Conservation (phyloP, 2,888 invertebrate species). For the Diloba caeruleocephala region DNA sequence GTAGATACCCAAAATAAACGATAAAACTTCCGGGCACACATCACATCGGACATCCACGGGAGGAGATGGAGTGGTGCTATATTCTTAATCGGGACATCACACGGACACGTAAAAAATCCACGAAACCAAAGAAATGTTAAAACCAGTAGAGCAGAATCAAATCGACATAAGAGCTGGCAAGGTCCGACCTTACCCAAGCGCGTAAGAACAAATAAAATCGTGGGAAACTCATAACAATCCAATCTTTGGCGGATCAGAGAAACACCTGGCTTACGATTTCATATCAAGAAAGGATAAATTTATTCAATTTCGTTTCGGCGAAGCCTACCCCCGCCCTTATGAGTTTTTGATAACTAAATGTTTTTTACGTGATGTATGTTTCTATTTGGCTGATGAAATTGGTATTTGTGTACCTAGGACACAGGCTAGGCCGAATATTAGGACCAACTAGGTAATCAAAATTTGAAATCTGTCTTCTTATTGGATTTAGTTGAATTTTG, state of each 20-base stretch:
- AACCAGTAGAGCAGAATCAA: constrained; percentile 17
- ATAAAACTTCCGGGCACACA: too few relatives aligned
- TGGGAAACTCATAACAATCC: constrained; percentile 51
- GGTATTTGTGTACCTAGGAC: constrained; percentile 3
- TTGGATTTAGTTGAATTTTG: constrained; percentile 18
- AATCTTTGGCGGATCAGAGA: constrained; percentile 57
- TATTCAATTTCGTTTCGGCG: constrained; percentile 55
- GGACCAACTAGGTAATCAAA: constrained; percentile 9
- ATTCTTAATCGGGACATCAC: too few relatives aligned
- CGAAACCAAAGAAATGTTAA: not conserved
- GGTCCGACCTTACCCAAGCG: constrained; percentile 18
- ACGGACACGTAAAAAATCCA: too few relatives aligned
- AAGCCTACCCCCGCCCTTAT: constrained; percentile 38
- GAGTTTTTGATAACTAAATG: constrained; percentile 56
- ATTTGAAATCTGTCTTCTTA: constrained; percentile 16
- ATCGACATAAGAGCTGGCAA: constrained; percentile 28
- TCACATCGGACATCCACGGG: too few relatives aligned
- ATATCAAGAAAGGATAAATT: constrained; percentile 56
- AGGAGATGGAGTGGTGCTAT: too few relatives aligned
- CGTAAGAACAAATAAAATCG: constrained; percentile 53
- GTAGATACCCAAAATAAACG: too few relatives aligned
- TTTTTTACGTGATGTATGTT: constrained; percentile 28
- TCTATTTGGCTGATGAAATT: constrained; percentile 26
- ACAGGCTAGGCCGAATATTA: constrained; percentile 4
- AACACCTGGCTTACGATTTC: constrained; percentile 55